Percentiles rank a stretch among this genome's conserved stretches.
Evolutionary conservation across 1,140 invertebrate genomes (phyloP).

Genomic region (Drosophila ficusphila): DNA sequence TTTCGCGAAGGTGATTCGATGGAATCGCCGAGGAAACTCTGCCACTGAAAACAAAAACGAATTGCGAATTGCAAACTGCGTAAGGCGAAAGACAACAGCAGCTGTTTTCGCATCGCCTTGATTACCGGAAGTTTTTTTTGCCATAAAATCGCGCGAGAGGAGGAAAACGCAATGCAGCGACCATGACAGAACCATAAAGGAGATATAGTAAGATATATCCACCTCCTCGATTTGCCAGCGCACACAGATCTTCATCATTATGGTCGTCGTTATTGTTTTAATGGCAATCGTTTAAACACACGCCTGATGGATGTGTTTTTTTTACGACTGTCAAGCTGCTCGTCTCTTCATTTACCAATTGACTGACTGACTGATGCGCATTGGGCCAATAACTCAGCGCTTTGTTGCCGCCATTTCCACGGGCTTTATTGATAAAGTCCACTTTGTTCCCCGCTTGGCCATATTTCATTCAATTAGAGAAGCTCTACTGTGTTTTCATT

Average conservation of each 20-base stretch:
- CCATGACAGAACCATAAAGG: slow-evolving; percentile 47
- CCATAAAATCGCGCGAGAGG: slow-evolving; percentile 37
- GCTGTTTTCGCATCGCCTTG: slow-evolving; percentile 25
- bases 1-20: slow-evolving; percentile 31
- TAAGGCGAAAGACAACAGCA: slow-evolving; percentile 21
- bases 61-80: neutral
- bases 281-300: slow-evolving; percentile 42
- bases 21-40: too few relatives aligned
- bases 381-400: neutral
- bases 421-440: neutral
- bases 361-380: slow-evolving; percentile 1
- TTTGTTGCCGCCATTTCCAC: slow-evolving; percentile 1
- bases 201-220: slow-evolving; percentile 15
- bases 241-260: neutral
- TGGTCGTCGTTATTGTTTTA: slow-evolving; percentile 26
- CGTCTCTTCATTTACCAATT: neutral
- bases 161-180: slow-evolving; percentile 5
- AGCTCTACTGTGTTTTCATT: neutral
- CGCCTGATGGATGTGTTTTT: slow-evolving; percentile 59
- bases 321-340: slow-evolving; percentile 41
- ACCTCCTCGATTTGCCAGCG: neutral
- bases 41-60: neutral
- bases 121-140: slow-evolving; percentile 67
- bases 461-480: neutral
- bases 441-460: neutral